A percentile compares a stretch with the other conserved stretches of the same genome.
These are phyloP conservation scores for Penaeus indicus DNA, from an alignment of 1,140 invertebrate genomes.

Conservation along the genomic window DNA sequence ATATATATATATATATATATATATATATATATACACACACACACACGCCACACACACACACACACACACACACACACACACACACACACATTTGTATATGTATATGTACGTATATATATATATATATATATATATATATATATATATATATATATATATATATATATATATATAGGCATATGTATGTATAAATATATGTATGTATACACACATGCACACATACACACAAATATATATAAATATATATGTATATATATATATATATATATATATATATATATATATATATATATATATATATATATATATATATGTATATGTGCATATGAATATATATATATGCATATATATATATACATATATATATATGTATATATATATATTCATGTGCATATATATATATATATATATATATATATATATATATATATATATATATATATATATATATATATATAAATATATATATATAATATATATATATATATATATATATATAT, in stretches of 20 bases:
- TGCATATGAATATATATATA: not conserved
- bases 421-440: not conserved
- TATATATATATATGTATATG: not conserved
- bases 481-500: constrained; percentile 23
- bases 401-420: not conserved
- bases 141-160: too few species aligned
- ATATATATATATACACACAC: too few species aligned
- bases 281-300: not conserved
- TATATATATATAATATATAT: not conserved
- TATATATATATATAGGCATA: too few species aligned
- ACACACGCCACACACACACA: too few species aligned
- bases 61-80: too few species aligned
- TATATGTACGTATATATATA: too few species aligned
- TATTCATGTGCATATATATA: not conserved
- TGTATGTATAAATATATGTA: not conserved
- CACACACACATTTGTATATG: too few species aligned
- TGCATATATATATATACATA: not conserved
- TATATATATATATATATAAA: not conserved
- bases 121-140: too few species aligned
- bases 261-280: constrained; percentile 6
- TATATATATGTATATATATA: not conserved
- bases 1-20: too few species aligned
- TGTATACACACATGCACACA: not conserved
- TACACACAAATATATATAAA: constrained; percentile 1
- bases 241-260: constrained; percentile 3